Base-by-base conservation (phyloP, 2,797 vertebrate genomes). In the Hydrocynus forskahlii region DNA sequence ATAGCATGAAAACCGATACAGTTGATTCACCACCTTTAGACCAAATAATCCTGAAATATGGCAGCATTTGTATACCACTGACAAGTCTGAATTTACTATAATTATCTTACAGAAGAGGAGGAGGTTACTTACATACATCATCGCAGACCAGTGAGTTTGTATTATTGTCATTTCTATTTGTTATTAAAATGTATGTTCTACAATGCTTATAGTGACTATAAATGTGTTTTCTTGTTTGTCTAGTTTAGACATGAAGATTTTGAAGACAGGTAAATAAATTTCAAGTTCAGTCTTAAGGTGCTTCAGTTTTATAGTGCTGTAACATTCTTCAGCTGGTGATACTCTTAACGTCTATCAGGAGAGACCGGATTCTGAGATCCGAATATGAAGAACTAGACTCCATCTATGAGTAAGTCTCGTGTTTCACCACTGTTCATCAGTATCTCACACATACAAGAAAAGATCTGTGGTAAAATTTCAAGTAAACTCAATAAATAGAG, bases 61-160 rank as follows among this genome's bases (percentile, higher is more conserved):
- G 43, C 5, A 43, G 43, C 43, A 43, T 43, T 43, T 43, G 43
- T 43, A 9, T 9, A 43, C 43, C 43, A 1, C 43, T 10, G 9
- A 50, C 9, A 50, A 50, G 9, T 13, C 17, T 57, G 17, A 29
- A 6, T 64, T 70, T 35, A n/a, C n/a, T n/a, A n/a, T n/a, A n/a
- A n/a, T 40, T 35, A 10, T 7, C 12, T 82, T 21, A 62, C 19
- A 52, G 90, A 90, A 52, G 90, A 90, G 69, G 92, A 93, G 3
- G 91, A 95, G 68, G 85, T 93, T 72, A 91, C 89, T 4, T 94
- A 93, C 29, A 66, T 90, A 13, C 66, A 71, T 23, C 89, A 90
- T 83, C 89, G 79, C 69, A 83, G 89, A 79, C 92, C 92, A 16
- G 93, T 94, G 77, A 91, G 93, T 92, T 84, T 21, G 7, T 57